Evolutionary conservation across 2,888 invertebrate genomes (phyloP), one percentile per base, ranked within the genome.

Genomic region (Platerodrilus igneus): DNA sequence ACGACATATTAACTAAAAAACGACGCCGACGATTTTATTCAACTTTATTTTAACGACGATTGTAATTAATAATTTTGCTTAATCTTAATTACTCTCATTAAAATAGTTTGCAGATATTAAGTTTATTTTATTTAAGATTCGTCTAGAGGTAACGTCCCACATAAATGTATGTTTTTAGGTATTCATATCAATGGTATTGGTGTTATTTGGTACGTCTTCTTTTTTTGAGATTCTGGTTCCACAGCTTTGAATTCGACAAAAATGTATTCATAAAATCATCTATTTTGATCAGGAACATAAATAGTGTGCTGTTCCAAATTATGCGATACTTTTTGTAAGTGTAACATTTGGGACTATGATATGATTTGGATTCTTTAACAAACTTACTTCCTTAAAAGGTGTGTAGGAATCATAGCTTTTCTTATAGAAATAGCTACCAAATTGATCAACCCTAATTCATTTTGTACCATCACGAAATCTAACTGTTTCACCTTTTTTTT

Each of bases 381-480:
- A 13, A 6, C 9, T 11, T 9, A 35, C 35, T 19, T 29, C 29
- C 14, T 29, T 18, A 23, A 37, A 37, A 4, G 28, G 37, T 21
- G 18, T 32, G 18, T 23, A 25, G 7, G 4, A 4, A 17, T 31
- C 23, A 14, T 35, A 40, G 4, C 6, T 17, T 15, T 40, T 28
- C 31, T 44, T 44, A 10, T 44, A 44, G 2, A 40, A 17, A 20
- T 44, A 41, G 8, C 19, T 19, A 14, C 55, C 46, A 37, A 41
- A 53, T 41, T 53, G 48, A 13, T 47, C 50, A 19, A 53, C 47
- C 26, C 54, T 33, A 18, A 55, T 51, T 52, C 52, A 53, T 41
- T 51, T 53, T 10, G 55, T 38, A 9, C 45, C 48, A 15, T 28
- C 28, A 28, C 52, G 43, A 31, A 57, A 55, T 9, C 29, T 34